A percentile compares a stretch with the other conserved stretches of the same genome.
These are phyloP conservation scores for Aramus guarauna DNA, from an alignment of 2,113 vertebrate genomes.

Conservation along the genomic window DNA sequence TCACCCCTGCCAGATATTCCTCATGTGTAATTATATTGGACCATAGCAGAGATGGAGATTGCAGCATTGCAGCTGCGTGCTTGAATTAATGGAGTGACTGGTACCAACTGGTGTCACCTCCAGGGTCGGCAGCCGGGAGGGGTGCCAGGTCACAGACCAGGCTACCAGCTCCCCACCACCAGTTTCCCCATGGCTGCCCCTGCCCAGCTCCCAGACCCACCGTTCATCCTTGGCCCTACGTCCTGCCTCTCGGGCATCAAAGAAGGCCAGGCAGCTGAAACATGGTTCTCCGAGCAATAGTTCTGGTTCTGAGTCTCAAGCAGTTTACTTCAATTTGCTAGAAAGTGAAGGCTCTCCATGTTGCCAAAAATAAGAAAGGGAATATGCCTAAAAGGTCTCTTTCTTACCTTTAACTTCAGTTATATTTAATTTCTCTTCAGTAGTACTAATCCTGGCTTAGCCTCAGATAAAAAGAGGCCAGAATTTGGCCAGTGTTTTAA, in stretches of 20 bases:
- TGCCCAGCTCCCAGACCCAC: not conserved
- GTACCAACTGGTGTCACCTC: not conserved
- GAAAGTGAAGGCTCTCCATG: not conserved
- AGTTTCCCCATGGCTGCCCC: accelerated
- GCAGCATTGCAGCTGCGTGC: not conserved
- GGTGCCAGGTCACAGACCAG: not conserved
- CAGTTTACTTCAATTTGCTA: not conserved
- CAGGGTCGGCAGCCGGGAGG: not conserved
- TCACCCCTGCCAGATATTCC: not conserved
- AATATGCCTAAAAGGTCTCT: not conserved
- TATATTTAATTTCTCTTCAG: not conserved
- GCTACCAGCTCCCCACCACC: not conserved
- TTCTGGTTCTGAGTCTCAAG: not conserved
- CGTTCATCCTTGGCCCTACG: accelerated
- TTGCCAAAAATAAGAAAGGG: not conserved
- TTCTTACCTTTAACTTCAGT: not conserved
- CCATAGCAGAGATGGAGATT: not conserved
- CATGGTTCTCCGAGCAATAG: not conserved
- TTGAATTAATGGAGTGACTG: not conserved
- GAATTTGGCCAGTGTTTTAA: not conserved
- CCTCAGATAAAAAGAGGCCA: not conserved
- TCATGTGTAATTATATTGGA: not conserved
- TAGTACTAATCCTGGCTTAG: not conserved
- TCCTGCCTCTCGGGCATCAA: not conserved
- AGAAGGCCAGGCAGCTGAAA: not conserved